phyloP scores from a whole-genome alignment of 1,140 invertebrate species.

The Drosophila busckii region DNA sequence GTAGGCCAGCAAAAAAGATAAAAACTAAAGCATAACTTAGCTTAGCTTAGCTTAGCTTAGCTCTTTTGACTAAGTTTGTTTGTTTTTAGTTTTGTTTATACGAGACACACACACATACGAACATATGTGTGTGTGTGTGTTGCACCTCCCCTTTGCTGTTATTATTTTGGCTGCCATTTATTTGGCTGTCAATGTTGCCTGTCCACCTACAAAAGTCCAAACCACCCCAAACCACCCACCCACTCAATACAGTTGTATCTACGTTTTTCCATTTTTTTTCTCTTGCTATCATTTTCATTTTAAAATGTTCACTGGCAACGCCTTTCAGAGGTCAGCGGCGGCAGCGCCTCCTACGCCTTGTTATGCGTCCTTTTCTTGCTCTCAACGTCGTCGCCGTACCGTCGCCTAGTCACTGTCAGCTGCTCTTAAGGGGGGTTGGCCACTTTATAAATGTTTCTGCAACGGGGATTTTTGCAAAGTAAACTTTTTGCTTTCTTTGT shows the following conservation, averaged over 20 bases:
- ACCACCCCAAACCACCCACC: slow-evolving; percentile 32
- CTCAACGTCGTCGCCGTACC: background rate
- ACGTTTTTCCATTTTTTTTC: slow-evolving; percentile 24
- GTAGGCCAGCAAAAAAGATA: slow-evolving; percentile 37
- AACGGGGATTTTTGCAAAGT: slow-evolving; percentile 74
- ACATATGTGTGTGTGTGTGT: slow-evolving; percentile 13
- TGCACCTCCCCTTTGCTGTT: slow-evolving; percentile 67
- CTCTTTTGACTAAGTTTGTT: slow-evolving; percentile 1
- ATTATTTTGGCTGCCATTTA: slow-evolving; percentile 76
- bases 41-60: slow-evolving; percentile 17
- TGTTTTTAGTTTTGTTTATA: slow-evolving; percentile 24
- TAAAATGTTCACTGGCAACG: slow-evolving; percentile 66
- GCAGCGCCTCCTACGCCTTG: slow-evolving; percentile 26
- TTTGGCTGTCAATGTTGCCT: slow-evolving; percentile 73
- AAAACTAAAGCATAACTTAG: background rate
- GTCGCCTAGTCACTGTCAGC: background rate
- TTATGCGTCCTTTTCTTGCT: slow-evolving; percentile 43
- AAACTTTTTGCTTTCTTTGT: slow-evolving; percentile 76
- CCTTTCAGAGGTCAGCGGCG: slow-evolving; percentile 47
- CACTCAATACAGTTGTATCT: slow-evolving; percentile 6
- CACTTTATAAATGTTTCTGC: slow-evolving; percentile 77
- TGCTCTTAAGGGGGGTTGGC: slow-evolving; percentile 38
- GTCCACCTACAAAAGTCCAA: slow-evolving; percentile 7
- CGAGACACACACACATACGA: slow-evolving; percentile 4
- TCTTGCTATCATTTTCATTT: slow-evolving; percentile 72